phyloP scores from a whole-genome alignment of 2,888 invertebrate genomes.

The Noctua janthe region DNA sequence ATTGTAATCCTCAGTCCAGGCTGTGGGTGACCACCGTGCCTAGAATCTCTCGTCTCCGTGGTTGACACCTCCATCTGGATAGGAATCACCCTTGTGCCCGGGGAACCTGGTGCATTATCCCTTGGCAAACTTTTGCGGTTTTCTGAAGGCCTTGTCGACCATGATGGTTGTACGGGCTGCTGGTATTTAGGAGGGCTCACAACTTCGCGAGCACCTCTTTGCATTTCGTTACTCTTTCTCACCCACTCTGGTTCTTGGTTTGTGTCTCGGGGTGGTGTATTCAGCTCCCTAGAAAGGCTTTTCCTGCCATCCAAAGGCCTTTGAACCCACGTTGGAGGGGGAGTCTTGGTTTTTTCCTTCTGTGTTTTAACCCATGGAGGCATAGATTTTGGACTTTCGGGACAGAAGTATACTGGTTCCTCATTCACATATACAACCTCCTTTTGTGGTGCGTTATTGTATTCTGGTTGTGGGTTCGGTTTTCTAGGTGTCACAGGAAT shows the following conservation, averaged over 20 bases:
- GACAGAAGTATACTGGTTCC: slow-evolving; percentile 86
- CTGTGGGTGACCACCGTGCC: slow-evolving; percentile 76
- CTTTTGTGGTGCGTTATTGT: slow-evolving; percentile 80
- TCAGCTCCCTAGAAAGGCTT: slow-evolving; percentile 82
- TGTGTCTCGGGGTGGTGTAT: slow-evolving; percentile 84
- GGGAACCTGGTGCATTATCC: slow-evolving; percentile 77
- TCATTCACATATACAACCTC: slow-evolving; percentile 87
- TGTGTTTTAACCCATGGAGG: slow-evolving; percentile 88
- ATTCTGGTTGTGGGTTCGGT: slow-evolving; percentile 79
- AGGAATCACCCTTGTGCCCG: slow-evolving; percentile 91
- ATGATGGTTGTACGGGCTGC: slow-evolving; percentile 83
- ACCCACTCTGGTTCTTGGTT: slow-evolving; percentile 88
- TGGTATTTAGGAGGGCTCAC: slow-evolving; percentile 86
- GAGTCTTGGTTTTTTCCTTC: slow-evolving; percentile 88
- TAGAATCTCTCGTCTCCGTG: slow-evolving; percentile 81
- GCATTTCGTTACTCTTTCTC: slow-evolving; percentile 85
- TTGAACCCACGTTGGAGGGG: slow-evolving; percentile 87
- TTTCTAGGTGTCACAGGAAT: slow-evolving; percentile 86
- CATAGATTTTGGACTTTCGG: slow-evolving; percentile 86
- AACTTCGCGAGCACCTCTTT: slow-evolving; percentile 82
- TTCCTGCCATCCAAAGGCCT: slow-evolving; percentile 83
- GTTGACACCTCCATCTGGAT: slow-evolving; percentile 91
- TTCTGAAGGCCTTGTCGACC: slow-evolving; percentile 87
- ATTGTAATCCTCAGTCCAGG: slow-evolving; percentile 87
- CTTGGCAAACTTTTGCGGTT: slow-evolving; percentile 86